A percentile compares a stretch with the other conserved stretches of the same genome.
phyloP scores from a whole-genome alignment of 92 coral and sea anemone genomes.

The Micromussa lordhowensis region DNA sequence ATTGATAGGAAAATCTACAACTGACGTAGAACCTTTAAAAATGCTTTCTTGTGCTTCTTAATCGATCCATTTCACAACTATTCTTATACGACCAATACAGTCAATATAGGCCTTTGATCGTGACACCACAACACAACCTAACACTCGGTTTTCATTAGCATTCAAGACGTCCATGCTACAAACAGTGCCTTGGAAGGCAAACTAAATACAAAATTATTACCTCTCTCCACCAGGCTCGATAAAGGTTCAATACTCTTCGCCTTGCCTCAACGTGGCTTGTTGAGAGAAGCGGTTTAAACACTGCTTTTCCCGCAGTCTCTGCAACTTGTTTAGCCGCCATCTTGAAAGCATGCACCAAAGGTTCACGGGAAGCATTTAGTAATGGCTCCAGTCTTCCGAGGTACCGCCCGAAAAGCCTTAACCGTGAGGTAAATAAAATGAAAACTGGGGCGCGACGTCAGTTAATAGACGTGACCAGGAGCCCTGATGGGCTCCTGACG shows the following conservation, averaged over 20 bases:
- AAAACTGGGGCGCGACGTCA: too few species aligned
- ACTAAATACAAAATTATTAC: conserved; percentile 48
- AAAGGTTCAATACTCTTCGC: conserved; percentile 90
- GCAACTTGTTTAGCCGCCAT: conserved; percentile 97
- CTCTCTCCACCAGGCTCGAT: conserved; percentile 99
- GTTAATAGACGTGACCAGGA: too few species aligned
- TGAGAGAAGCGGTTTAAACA: conserved; percentile 97
- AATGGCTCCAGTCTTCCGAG: conserved; percentile 13
- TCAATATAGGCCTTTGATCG: too few species aligned
- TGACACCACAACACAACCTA: too few species aligned
- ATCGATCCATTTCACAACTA: background rate
- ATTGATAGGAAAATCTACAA: background rate
- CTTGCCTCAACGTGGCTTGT: conserved; percentile 98
- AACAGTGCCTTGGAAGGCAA: background rate
- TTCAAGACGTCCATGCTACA: background rate
- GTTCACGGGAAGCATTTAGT: conserved; percentile 6
- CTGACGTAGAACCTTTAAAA: background rate
- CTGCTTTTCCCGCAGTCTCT: conserved; percentile 80
- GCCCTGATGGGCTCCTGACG: too few species aligned
- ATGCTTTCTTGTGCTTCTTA: background rate
- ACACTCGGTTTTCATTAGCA: background rate
- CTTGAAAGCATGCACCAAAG: conserved; percentile 59
- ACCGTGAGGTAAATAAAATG: too few species aligned
- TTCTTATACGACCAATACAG: background rate
- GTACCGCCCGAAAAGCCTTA: too few species aligned